Base-by-base conservation (phyloP, 2,113 vertebrate genomes). In the Takifugu bimaculatus region DNA sequence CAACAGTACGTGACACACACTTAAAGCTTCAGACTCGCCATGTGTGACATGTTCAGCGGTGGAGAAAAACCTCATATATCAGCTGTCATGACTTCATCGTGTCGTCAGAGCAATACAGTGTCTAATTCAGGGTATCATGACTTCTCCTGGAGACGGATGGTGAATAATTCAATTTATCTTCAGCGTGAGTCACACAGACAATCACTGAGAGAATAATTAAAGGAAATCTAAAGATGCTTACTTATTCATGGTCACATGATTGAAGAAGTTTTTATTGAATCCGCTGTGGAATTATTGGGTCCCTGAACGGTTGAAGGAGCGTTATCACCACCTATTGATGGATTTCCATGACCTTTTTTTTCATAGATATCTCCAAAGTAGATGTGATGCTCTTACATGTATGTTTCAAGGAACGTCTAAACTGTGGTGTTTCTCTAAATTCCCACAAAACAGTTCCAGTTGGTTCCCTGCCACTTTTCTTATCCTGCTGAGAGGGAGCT, bases 61-160 rank as follows among this genome's bases (percentile, higher is more conserved):
- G 20, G 14, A 65, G 39, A 63, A 65, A 26, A n/a, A 48, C 56
- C 49, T 54, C 14, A 44, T 49, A 57, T 60, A 63, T 79, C 72
- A 67, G 60, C 57, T 74, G 79, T 81, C 80, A 70, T 32, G 50
- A 57, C 75, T 52, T 50, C 70, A 75, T 80, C 79, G 70, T 68
- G 64, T 82, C 67, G 20, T 70, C 63, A 75, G 83, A 76, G 72
- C 75, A 74, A 77, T 77, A 56, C 68, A 45, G 63, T 53, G 54
- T 62, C 65, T 78, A 75, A 80, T 82, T 68, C 67, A 42, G 70
- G 54, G 61, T 75, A 64, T 79, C 79, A 71, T 61, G 77, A 68
- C 70, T 77, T 82, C 60, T 69, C 63, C 55, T 6, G 29, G 52
- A 79, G 66, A 79, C 72, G 81, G 68, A 63, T 27, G 56, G 51